Percentiles rank a stretch among this genome's conserved stretches.
phyloP scores from a whole-genome alignment of 2,888 invertebrate species.

The Auanema freiburgensis region DNA sequence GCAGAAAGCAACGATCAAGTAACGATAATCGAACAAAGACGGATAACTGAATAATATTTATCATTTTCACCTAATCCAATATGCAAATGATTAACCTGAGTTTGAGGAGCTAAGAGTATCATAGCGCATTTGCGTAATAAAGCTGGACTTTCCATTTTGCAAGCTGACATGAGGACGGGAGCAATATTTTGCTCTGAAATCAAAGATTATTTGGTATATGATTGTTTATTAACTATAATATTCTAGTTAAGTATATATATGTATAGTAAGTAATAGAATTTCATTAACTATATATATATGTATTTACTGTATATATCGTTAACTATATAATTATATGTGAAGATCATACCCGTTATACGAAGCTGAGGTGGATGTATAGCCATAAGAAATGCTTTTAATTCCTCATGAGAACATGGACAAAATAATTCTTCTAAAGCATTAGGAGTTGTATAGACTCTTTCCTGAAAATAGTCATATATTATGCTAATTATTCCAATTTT shows the following conservation, averaged over 20 bases:
- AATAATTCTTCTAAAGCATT: conserved; percentile 57
- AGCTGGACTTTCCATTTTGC: conserved; percentile 64
- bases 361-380: conserved; percentile 64
- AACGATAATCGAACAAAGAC: conserved; percentile 63
- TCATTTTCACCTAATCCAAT: not conserved
- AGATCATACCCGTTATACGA: conserved; percentile 60
- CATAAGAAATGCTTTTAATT: conserved; percentile 62
- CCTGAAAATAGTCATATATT: conserved; percentile 17
- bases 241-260: no score
- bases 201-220: conserved; percentile 1
- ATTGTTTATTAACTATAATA: conserved; percentile 6
- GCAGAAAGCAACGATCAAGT: conserved; percentile 63
- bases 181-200: conserved; percentile 61
- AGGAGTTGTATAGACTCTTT: conserved; percentile 35
- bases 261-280: no score
- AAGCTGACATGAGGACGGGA: conserved; percentile 61
- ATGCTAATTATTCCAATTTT: no score
- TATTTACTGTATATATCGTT: not conserved
- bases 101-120: conserved; percentile 56
- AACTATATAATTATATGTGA: not conserved
- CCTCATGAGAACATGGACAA: conserved; percentile 61
- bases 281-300: no score
- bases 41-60: conserved; percentile 41
- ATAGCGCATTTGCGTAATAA: conserved; percentile 62
- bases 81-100: conserved; percentile 28